Evolutionary conservation across 1,140 invertebrate genomes (phyloP).

Genomic region (Drosophila nigromelanica): DNA sequence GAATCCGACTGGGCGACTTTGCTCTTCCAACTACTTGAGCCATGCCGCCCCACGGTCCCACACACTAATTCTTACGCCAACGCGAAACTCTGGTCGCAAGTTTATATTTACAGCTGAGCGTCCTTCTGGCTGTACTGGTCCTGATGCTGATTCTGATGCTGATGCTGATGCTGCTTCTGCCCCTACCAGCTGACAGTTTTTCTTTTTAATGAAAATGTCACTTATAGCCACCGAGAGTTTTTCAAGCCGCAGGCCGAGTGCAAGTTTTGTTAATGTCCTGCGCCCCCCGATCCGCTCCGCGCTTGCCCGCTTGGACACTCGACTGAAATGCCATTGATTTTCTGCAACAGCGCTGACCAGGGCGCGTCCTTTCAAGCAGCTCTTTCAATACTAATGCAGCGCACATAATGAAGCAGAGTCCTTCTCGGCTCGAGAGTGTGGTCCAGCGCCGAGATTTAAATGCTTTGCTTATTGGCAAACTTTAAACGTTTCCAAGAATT

Average conservation of each 20-base stretch:
- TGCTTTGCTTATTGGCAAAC: constrained; percentile 40
- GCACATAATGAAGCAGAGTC: constrained; percentile 25
- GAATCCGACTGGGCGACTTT: constrained; percentile 62
- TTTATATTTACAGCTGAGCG: constrained; percentile 37
- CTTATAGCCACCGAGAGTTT: constrained; percentile 56
- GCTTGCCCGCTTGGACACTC: too few species aligned
- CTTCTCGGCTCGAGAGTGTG: constrained; percentile 2
- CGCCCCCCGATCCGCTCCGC: too few species aligned
- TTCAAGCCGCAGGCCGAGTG: constrained; percentile 38
- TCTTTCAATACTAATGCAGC: constrained; percentile 28
- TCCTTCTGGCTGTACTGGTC: constrained; percentile 18
- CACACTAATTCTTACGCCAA: constrained; percentile 9
- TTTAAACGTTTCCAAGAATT: constrained; percentile 64
- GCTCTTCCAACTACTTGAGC: constrained; percentile 72
- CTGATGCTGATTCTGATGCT: constrained; percentile 14
- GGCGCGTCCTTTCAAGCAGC: constrained; percentile 18
- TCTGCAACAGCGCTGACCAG: constrained; percentile 69
- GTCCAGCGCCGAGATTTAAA: constrained; percentile 7
- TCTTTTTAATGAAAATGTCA: constrained; percentile 79
- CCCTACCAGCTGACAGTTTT: constrained; percentile 26
- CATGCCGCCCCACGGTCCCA: constrained; percentile 22
- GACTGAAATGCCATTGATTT: constrained; percentile 55
- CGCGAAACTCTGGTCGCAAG: constrained; percentile 23
- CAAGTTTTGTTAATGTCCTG: constrained; percentile 27
- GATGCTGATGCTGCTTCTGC: not conserved